These are phyloP conservation scores for Apodemus speciosus DNA, from an alignment of 2,113 vertebrate genomes.

Conservation along the genomic window DNA sequence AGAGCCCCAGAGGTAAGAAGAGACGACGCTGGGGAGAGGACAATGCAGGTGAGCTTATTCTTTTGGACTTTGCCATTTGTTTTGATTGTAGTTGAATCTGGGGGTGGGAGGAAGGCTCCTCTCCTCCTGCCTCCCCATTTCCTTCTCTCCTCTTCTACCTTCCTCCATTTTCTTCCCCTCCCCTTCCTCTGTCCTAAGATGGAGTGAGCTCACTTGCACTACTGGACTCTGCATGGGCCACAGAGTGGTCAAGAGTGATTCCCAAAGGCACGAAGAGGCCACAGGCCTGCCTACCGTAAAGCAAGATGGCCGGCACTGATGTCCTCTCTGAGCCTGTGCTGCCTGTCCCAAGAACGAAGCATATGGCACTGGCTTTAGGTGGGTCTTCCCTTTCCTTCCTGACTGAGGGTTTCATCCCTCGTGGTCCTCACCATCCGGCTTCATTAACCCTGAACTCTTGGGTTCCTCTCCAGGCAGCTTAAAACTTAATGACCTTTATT, in stretches of 20 bases:
- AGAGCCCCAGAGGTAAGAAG: constrained; percentile 75
- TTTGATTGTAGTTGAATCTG: constrained; percentile 37
- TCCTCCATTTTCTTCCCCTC: too few species aligned
- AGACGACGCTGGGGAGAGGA: constrained; percentile 17
- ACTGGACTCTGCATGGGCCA: background rate
- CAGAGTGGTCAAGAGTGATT: background rate
- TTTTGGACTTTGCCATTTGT: background rate
- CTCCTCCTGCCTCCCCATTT: too few species aligned
- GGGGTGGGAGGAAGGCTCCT: background rate
- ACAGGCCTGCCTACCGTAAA: background rate
- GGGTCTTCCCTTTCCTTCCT: constrained; percentile 72
- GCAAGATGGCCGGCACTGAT: background rate
- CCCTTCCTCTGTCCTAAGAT: too few species aligned
- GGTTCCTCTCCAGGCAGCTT: constrained; percentile 92
- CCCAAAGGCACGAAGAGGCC: background rate
- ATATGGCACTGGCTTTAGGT: constrained; percentile 76
- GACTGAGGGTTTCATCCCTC: constrained; percentile 82
- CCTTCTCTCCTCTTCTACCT: background rate
- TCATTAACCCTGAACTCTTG: constrained; percentile 92
- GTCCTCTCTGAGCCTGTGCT: constrained; percentile 26
- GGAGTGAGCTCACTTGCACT: background rate
- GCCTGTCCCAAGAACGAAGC: constrained; percentile 41
- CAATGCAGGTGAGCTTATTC: constrained; percentile 42
- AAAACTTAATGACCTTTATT: constrained; percentile 97
- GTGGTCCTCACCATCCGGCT: constrained; percentile 90